A percentile compares a stretch with the other conserved stretches of the same genome.
Evolutionary conservation across 2,888 invertebrate species (phyloP).

Genomic region (Xylocampa areola): DNA sequence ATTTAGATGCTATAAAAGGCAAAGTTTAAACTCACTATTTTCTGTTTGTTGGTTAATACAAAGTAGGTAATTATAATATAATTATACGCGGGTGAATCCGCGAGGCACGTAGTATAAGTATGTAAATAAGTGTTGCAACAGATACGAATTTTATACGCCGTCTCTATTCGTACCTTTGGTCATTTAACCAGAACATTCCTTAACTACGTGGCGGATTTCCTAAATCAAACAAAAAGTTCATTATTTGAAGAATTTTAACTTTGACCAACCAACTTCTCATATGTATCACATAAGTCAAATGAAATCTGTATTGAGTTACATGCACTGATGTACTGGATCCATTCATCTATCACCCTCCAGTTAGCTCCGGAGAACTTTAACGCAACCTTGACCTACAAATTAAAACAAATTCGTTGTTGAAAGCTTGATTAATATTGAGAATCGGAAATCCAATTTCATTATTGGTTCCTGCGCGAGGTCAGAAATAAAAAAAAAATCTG

Average conservation of each 20-base stretch:
- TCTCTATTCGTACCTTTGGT: no score
- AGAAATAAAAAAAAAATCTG: no score
- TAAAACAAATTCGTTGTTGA: constrained; percentile 39
- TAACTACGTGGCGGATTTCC: no score
- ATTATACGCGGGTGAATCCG: no score
- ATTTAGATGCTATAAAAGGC: no score
- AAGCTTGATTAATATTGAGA: constrained; percentile 49
- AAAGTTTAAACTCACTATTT: no score
- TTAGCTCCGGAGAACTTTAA: constrained; percentile 16
- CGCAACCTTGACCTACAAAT: constrained; percentile 45
- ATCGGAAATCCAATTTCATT: constrained; percentile 20
- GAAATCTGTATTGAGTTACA: background rate
- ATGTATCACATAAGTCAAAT: background rate
- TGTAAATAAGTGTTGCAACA: no score
- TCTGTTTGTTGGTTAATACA: no score
- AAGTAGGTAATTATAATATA: no score
- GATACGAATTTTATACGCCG: no score
- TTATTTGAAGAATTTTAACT: constrained; percentile 3
- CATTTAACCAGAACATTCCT: no score
- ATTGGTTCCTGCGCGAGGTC: constrained; percentile 2
- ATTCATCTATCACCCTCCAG: constrained; percentile 18
- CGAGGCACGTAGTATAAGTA: no score
- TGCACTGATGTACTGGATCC: constrained; percentile 2
- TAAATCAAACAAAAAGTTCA: background rate
- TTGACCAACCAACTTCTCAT: constrained; percentile 8